Evolutionary conservation across 2,888 invertebrate genomes (phyloP), one percentile per base, ranked within the genome.

Genomic region (Nipponacmea schrenckii): DNA sequence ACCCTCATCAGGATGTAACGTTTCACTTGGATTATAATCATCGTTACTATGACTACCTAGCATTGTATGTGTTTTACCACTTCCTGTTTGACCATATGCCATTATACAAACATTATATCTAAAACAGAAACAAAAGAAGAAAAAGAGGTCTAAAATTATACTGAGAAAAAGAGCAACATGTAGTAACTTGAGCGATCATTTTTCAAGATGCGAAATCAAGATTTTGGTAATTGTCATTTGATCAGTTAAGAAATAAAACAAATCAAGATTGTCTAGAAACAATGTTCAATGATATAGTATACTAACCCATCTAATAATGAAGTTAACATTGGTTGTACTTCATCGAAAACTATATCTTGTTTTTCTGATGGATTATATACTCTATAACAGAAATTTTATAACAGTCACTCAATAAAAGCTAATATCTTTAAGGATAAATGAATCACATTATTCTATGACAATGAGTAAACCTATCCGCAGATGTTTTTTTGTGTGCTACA

Each of bases 21-120:
- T 84, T 45, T 77, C 75, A 62, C 80, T 77, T 2, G 80, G 80
- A 71, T 83, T 80, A 69, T 85, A 84, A 64, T 84, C 82, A 27
- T 85, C 85, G 71, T 85, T 82, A 66, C 80, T 82, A 68, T 85
- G 85, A 68, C 83, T 83, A 10, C 86, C 86, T 67, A 86, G 74
- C 86, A 86, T 86, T 4, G 86, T 85, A 73, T 86, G 86, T 15
- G 86, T 86, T 71, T 86, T 86, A 17, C 86, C 86, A 78, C 85
- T 85, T 15, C 86, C 86, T 64, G 86, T 86, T 77, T 86, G 86
- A 12, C 86, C 86, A 73, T 86, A 86, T 3, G 86, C 86, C 85
- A 85, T 86, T n/a, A 86, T 85, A 75, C 85, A 85, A 31, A 86
- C 82, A 72, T 86, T 86, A 73, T 86, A 86, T n/a, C 85, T 85